Conservation (phyloP, 2,797 vertebrate genomes). For the Meda fulgida region DNA sequence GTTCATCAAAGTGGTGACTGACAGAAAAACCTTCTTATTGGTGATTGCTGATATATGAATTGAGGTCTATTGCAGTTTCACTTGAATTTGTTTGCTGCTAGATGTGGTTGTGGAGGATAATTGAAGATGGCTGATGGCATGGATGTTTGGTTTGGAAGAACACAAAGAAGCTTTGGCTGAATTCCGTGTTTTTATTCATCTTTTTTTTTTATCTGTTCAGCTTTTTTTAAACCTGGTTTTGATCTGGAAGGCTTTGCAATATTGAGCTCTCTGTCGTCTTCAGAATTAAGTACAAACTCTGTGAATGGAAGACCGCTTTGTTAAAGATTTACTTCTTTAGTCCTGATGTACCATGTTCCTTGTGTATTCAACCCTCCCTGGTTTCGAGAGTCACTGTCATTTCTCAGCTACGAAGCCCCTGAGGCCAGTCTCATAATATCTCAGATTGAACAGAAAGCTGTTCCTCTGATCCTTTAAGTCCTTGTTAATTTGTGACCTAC, state of each 20-base stretch:
- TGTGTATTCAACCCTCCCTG: slow-evolving; percentile 9
- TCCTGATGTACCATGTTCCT: slow-evolving; percentile 13
- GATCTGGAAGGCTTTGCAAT: neutral
- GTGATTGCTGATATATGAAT: neutral
- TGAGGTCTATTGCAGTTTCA: neutral
- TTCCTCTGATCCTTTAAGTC: slow-evolving; percentile 52
- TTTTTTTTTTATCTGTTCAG: slow-evolving; percentile 10
- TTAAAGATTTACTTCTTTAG: slow-evolving; percentile 9
- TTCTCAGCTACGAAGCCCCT: slow-evolving; percentile 39
- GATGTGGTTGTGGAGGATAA: slow-evolving; percentile 7
- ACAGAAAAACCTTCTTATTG: neutral
- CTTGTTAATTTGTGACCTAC: slow-evolving; percentile 52
- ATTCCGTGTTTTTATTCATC: neutral
- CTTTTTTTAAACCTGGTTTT: slow-evolving; percentile 39
- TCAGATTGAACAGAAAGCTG: slow-evolving; percentile 47
- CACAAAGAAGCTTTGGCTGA: slow-evolving; percentile 19
- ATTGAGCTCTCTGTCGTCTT: slow-evolving; percentile 2
- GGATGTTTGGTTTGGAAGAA: slow-evolving; percentile 6
- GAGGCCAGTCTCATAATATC: slow-evolving; percentile 50
- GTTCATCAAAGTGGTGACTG: neutral
- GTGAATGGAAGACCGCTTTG: slow-evolving; percentile 3
- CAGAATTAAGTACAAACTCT: slow-evolving; percentile 9
- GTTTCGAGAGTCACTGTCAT: slow-evolving; percentile 56
- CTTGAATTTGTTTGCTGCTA: neutral
- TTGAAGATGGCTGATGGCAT: slow-evolving; percentile 14